Evolutionary conservation across 2,888 invertebrate genomes (phyloP).

Genomic region (Oscheius sp.): DNA sequence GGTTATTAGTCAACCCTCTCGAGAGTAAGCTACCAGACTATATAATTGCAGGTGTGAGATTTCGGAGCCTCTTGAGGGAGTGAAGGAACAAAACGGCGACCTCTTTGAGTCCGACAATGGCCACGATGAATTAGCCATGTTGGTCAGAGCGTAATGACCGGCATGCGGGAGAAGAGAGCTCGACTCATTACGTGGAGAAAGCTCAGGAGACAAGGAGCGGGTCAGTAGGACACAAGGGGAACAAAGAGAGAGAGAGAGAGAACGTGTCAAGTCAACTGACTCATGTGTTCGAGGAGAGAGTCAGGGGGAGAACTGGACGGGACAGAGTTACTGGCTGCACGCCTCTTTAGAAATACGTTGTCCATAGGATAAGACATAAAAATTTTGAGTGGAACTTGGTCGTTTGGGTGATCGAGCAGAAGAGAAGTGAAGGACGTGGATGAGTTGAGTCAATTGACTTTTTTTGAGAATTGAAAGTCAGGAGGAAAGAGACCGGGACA

Average conservation of each 20-base stretch:
- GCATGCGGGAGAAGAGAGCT: background rate
- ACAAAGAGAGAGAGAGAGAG: slow-evolving; percentile 1
- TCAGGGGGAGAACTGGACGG: too few species aligned
- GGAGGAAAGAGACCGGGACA: too few species aligned
- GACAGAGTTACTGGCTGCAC: too few species aligned
- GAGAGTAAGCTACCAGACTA: background rate
- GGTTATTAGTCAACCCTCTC: background rate
- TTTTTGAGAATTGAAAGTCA: too few species aligned
- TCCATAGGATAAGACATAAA: too few species aligned
- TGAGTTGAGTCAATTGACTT: too few species aligned
- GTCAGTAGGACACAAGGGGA: background rate
- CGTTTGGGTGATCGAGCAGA: too few species aligned
- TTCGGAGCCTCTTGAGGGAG: background rate
- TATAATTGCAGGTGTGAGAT: background rate
- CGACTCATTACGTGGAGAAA: background rate
- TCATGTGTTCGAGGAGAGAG: background rate
- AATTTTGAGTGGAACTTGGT: too few species aligned
- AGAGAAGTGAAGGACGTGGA: too few species aligned
- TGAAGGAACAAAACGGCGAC: background rate
- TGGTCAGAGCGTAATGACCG: slow-evolving; percentile 20
- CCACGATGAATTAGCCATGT: slow-evolving; percentile 20
- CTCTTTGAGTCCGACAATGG: slow-evolving; percentile 12
- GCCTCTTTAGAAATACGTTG: too few species aligned
- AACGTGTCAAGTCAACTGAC: background rate
- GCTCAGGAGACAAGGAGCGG: background rate